phyloP scores from a whole-genome alignment of 2,888 invertebrate species.

The Aethes cnicana region DNA sequence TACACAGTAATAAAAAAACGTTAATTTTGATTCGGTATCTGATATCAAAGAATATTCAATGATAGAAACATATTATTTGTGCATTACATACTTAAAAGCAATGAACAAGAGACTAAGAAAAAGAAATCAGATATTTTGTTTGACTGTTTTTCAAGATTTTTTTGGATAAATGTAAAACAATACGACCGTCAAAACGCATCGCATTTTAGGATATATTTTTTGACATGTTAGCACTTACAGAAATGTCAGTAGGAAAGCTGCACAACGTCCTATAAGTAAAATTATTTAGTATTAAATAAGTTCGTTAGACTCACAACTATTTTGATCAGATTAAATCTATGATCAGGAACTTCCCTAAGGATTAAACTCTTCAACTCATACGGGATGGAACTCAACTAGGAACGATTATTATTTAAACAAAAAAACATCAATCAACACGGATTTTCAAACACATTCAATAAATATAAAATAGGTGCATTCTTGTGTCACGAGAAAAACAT shows the following conservation, averaged over 20 bases:
- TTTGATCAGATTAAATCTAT: constrained; percentile 63
- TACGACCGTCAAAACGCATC: too few relatives aligned
- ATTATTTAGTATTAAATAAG: constrained; percentile 34
- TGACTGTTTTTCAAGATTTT: neutral
- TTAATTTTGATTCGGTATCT: too few relatives aligned
- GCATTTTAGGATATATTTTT: too few relatives aligned
- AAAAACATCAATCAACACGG: constrained; percentile 1
- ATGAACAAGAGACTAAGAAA: too few relatives aligned
- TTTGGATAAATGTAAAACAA: neutral
- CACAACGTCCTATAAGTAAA: constrained; percentile 38
- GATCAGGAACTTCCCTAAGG: constrained; percentile 64
- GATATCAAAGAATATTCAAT: too few relatives aligned
- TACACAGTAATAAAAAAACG: too few relatives aligned
- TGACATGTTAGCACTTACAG: neutral
- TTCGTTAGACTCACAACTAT: constrained; percentile 47
- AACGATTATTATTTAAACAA: constrained; percentile 5
- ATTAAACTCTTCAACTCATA: constrained; percentile 53
- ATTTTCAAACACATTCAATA: constrained; percentile 9
- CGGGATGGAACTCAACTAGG: constrained; percentile 35
- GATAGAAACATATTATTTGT: too few relatives aligned
- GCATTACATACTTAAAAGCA: too few relatives aligned
- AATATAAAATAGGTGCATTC: constrained; percentile 1
- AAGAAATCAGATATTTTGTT: neutral
- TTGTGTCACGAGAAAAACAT: neutral
- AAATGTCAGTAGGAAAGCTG: constrained; percentile 29